phyloP scores from a whole-genome alignment of 1,140 invertebrate genomes.

The Ceratosolen fusciceps region DNA sequence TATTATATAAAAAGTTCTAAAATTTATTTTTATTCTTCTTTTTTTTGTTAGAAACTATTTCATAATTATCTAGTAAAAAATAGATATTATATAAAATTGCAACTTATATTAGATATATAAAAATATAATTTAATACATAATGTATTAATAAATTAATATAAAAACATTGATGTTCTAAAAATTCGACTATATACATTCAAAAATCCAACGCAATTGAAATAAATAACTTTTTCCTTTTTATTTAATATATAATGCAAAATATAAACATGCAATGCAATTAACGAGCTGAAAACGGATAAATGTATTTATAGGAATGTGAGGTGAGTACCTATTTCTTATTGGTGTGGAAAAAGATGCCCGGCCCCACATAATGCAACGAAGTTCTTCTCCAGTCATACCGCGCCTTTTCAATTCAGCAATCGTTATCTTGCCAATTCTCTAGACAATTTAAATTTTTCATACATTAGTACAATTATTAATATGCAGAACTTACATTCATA shows the following conservation, averaged over 20 bases:
- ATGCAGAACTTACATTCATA: constrained; percentile 24
- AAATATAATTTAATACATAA: too few relatives aligned
- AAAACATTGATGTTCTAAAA: too few relatives aligned
- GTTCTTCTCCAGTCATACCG: constrained; percentile 88
- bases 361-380: constrained; percentile 90
- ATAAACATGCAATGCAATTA: neutral
- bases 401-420: constrained; percentile 86
- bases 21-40: too few relatives aligned
- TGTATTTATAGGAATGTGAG: neutral
- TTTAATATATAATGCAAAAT: constrained; percentile 20
- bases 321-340: constrained; percentile 77
- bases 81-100: too few relatives aligned
- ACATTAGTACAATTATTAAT: constrained; percentile 34
- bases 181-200: too few relatives aligned
- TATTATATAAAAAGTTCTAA: too few relatives aligned
- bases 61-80: too few relatives aligned
- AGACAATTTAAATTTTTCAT: constrained; percentile 48
- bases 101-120: too few relatives aligned
- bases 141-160: too few relatives aligned
- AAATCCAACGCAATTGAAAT: too few relatives aligned
- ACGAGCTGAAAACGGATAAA: neutral
- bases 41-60: too few relatives aligned
- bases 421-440: constrained; percentile 90
- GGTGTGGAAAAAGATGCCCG: constrained; percentile 88
- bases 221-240: too few relatives aligned